Base-by-base conservation (phyloP, 2,797 vertebrate species). In the Schizopygopsis pylzovi region DNA sequence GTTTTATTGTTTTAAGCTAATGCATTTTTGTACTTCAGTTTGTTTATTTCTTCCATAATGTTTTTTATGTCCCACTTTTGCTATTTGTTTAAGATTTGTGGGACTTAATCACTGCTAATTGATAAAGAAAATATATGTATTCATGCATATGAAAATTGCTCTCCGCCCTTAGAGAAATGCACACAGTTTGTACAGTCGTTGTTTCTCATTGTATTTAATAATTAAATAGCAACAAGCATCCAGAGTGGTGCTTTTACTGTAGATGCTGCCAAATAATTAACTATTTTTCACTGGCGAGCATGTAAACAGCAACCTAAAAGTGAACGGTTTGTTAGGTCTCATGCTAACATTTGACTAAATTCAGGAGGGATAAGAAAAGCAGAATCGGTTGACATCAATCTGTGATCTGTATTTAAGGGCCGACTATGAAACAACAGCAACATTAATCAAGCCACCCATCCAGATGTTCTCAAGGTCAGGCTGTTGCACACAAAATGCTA, bases 131-230 rank as follows among this genome's bases (percentile, higher is more conserved):
- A 52, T 33, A 33, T 33, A 54, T 18, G 0, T 76, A 85, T 77
- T 77, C 25, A 84, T 83, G 75, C 77, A 71, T 87, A 52, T 4
- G 16, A 49, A 59, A 87, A 83, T 72, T 61, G n/a, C 85, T 85
- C 70, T 70, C 45, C 86, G 56, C 56, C 59, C 79, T 87, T 86
- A 85, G 84, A 79, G 90, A 87, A 91, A 84, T 65, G 41, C 83
- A 70, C 77, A 77, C 63, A 63, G n/a, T 20, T 39, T 15, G 41
- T 78, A 67, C 33, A 79, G 41, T 75, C 56, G 79, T 61, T 72
- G 63, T 88, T 89, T 88, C 86, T 88, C 82, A 82, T 59, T 86
- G 52, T 79, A 83, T 88, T 92, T 88, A 92, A 92, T 92, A 90
- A 92, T 93, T 92, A 77, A 91, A 79, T 54, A 73, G 83, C 52